A percentile compares a stretch with the other conserved stretches of the same genome.
phyloP scores from a whole-genome alignment of 2,113 vertebrate species.

The Ammodytes dubius region DNA sequence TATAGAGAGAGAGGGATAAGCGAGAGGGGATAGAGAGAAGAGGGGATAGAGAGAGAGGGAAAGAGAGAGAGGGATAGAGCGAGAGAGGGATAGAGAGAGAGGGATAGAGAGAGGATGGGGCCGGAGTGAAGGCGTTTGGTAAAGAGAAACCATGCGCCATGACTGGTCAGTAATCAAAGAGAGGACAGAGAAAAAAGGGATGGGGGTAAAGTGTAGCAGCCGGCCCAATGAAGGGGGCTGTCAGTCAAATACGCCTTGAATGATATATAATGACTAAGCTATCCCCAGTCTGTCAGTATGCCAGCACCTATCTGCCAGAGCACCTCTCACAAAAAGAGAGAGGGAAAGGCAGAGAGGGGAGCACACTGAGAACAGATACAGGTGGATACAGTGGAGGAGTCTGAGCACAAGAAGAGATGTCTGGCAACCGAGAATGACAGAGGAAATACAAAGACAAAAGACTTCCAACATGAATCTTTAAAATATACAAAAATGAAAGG shows the following conservation, averaged over 20 bases:
- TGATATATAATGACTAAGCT: conserved; percentile 77
- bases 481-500: conserved; percentile 48
- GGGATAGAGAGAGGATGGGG: conserved; percentile 8
- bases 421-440: not conserved
- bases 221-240: conserved; percentile 70
- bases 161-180: conserved; percentile 80
- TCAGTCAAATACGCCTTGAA: conserved; percentile 73
- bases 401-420: conserved; percentile 30
- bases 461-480: conserved; percentile 31
- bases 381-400: conserved; percentile 45
- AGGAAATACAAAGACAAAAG: conserved; percentile 17
- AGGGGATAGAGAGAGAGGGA: too few species aligned
- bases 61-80: too few species aligned
- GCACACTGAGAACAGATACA: conserved; percentile 62
- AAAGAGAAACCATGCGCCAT: conserved; percentile 80
- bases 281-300: conserved; percentile 63
- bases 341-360: conserved; percentile 59
- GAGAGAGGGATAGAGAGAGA: too few species aligned
- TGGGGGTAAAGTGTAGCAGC: conserved; percentile 65
- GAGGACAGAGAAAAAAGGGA: conserved; percentile 66
- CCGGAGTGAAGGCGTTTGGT: conserved; percentile 71
- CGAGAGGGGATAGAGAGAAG: too few species aligned
- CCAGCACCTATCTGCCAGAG: conserved; percentile 67
- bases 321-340: conserved; percentile 53
- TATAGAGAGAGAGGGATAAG: too few species aligned